phyloP scores from a whole-genome alignment of 2,888 invertebrate species.

The Caenorhabditis zanzibari region DNA sequence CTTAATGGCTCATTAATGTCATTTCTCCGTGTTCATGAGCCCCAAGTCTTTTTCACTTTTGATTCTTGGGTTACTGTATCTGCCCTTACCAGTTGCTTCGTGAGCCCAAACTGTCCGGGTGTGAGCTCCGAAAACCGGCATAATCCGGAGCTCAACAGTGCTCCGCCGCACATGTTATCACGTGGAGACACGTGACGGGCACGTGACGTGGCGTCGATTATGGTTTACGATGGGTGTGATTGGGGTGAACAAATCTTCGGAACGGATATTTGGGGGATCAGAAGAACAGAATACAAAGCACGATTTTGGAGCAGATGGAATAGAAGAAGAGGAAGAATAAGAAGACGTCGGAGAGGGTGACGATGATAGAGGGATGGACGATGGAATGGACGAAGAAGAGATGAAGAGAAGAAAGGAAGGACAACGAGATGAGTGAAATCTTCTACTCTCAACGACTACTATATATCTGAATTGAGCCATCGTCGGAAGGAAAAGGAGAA shows the following conservation, averaged over 20 bases:
- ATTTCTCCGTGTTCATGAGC: too few species aligned
- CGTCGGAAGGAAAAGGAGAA: constrained; percentile 14
- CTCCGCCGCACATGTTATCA: constrained; percentile 67
- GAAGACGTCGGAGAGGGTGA: constrained; percentile 11
- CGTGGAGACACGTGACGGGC: constrained; percentile 39
- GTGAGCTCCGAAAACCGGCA: constrained; percentile 81
- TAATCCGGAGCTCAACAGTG: constrained; percentile 71
- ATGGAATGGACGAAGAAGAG: constrained; percentile 26
- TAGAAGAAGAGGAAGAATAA: constrained; percentile 19
- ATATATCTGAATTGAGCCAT: constrained; percentile 52
- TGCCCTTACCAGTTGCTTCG: constrained; percentile 79
- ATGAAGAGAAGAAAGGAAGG: constrained; percentile 37
- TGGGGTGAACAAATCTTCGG: not conserved
- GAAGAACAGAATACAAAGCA: constrained; percentile 40
- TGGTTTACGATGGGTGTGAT: not conserved
- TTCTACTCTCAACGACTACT: constrained; percentile 58
- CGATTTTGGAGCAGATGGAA: constrained; percentile 16
- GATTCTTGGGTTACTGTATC: not conserved
- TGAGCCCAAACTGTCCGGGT: constrained; percentile 82
- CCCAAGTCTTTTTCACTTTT: not conserved
- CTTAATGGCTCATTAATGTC: too few species aligned
- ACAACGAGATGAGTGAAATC: constrained; percentile 32
- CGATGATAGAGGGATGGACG: not conserved
- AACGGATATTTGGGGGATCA: not conserved
- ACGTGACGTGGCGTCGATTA: constrained; percentile 29